phyloP scores from a whole-genome alignment of 2,888 invertebrate species.

The Drosophila leonis region DNA sequence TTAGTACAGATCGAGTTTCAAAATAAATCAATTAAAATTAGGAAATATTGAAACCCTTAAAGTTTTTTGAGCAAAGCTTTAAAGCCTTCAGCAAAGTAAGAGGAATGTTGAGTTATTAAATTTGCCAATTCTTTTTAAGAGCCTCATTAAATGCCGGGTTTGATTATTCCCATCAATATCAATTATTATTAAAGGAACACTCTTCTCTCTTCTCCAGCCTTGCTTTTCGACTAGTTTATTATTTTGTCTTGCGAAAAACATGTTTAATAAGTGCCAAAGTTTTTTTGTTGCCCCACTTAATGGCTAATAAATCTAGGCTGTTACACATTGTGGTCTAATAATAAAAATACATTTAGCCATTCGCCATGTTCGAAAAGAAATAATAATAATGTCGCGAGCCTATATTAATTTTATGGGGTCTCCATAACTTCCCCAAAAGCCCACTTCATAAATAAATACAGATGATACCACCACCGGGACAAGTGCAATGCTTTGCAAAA shows the following conservation, averaged over 20 bases:
- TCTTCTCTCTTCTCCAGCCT: neutral
- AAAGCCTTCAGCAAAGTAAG: neutral
- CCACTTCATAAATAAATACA: conserved; percentile 6
- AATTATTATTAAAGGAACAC: conserved; percentile 19
- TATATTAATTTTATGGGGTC: conserved; percentile 43
- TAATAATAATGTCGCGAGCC: conserved; percentile 43
- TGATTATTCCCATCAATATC: conserved; percentile 19
- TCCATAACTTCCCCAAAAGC: conserved; percentile 12
- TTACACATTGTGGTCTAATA: conserved; percentile 41
- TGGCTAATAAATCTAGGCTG: conserved; percentile 21
- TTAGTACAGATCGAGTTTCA: too few relatives aligned
- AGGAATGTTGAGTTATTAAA: conserved; percentile 3
- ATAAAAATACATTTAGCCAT: conserved; percentile 49
- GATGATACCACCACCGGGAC: conserved; percentile 44
- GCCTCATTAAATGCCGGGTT: conserved; percentile 16
- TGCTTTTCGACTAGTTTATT: conserved; percentile 19
- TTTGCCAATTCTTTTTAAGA: neutral
- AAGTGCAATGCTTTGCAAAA: conserved; percentile 41
- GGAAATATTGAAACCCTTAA: neutral
- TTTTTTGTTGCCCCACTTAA: conserved; percentile 11
- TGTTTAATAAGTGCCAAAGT: conserved; percentile 41
- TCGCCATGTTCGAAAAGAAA: conserved; percentile 34
- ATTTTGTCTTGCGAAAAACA: conserved; percentile 26
- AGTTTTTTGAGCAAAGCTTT: neutral
- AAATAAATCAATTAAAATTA: too few relatives aligned